phyloP scores from a whole-genome alignment of 2,113 vertebrate genomes.

The Sapajus apella region DNA sequence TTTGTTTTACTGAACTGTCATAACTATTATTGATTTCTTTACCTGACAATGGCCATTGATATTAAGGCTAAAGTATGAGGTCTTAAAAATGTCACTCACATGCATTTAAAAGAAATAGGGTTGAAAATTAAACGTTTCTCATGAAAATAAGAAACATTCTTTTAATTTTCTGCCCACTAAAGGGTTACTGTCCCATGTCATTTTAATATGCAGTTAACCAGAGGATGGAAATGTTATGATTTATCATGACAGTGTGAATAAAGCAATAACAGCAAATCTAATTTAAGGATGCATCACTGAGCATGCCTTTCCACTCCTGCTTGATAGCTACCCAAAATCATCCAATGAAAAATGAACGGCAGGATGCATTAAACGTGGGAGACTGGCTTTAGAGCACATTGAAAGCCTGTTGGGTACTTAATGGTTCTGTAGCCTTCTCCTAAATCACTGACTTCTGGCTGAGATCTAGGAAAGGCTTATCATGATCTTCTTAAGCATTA shows the following conservation, averaged over 20 bases:
- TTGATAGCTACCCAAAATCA: conserved; percentile 48
- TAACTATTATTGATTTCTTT: background rate
- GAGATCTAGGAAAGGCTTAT: background rate
- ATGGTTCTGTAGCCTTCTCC: background rate
- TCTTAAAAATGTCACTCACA: conserved; percentile 13
- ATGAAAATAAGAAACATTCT: conserved; percentile 10
- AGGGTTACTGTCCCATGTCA: conserved; percentile 46
- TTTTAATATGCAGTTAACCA: conserved; percentile 65
- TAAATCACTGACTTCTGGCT: background rate
- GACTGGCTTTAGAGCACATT: background rate
- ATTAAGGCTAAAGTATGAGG: background rate
- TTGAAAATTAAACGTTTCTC: conserved; percentile 47
- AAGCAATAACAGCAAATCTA: conserved; percentile 70
- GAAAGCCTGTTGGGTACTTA: background rate
- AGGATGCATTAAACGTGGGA: background rate
- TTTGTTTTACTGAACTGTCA: background rate
- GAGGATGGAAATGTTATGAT: conserved; percentile 68
- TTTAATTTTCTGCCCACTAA: conserved; percentile 65
- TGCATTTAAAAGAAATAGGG: background rate
- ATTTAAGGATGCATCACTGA: conserved; percentile 58
- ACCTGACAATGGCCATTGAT: background rate
- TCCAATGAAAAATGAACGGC: background rate
- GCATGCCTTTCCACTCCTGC: conserved; percentile 8
- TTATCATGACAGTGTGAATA: conserved; percentile 74
- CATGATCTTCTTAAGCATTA: background rate